These are phyloP conservation scores for Caenorhabditis sulstoni DNA, from an alignment of 2,888 invertebrate genomes.

Conservation along the genomic window DNA sequence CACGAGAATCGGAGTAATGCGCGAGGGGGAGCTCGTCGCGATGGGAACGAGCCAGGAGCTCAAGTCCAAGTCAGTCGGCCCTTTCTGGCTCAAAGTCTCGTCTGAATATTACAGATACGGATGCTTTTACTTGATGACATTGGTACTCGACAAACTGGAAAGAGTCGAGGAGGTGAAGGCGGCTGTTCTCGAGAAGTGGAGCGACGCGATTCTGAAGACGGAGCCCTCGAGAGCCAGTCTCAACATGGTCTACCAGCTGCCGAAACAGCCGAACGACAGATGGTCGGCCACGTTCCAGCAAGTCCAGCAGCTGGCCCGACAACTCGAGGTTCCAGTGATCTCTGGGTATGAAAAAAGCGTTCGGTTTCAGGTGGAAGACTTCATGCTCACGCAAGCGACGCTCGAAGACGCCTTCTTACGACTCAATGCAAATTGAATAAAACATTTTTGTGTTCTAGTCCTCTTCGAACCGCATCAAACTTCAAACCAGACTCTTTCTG, in stretches of 20 bases:
- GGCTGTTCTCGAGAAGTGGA: conserved; percentile 12
- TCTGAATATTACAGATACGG: conserved; percentile 23
- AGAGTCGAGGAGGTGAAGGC: background rate
- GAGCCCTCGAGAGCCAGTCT: conserved; percentile 25
- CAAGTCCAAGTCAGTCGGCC: conserved; percentile 62
- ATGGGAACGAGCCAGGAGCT: conserved; percentile 74
- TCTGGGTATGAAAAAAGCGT: background rate
- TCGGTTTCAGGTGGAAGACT: conserved; percentile 21
- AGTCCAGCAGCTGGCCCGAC: conserved; percentile 4
- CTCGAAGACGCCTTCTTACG: conserved; percentile 35
- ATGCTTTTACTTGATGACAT: conserved; percentile 30
- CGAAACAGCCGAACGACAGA: conserved; percentile 16
- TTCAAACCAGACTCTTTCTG: conserved; percentile 42
- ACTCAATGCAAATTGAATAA: conserved; percentile 14
- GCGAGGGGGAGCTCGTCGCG: conserved; percentile 71
- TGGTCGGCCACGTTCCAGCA: conserved; percentile 26
- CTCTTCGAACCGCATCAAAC: conserved; percentile 26
- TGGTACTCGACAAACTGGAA: conserved; percentile 15
- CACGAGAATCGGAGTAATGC: conserved; percentile 73
- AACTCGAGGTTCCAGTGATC: conserved; percentile 7
- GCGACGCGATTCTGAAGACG: conserved; percentile 22
- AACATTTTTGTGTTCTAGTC: background rate
- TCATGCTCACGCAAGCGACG: conserved; percentile 37
- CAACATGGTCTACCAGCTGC: conserved; percentile 38
- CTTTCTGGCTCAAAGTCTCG: background rate